A percentile compares a stretch with the other conserved stretches of the same genome.
These are phyloP conservation scores for Lacerta bilineata DNA, from an alignment of 2,797 vertebrate genomes.

Conservation along the genomic window DNA sequence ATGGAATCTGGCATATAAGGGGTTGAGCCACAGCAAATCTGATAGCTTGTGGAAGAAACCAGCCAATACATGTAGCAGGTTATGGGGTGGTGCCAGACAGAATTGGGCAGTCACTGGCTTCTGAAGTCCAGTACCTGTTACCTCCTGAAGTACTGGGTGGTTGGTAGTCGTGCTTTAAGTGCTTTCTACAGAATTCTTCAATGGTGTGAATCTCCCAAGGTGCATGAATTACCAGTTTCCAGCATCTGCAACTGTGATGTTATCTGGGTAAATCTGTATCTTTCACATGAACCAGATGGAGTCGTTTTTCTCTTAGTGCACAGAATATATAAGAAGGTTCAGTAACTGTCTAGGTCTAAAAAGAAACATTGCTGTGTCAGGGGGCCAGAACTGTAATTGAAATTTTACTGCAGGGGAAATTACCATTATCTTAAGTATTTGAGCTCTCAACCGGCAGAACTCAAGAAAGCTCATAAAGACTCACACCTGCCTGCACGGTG, in stretches of 20 bases:
- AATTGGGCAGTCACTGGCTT: background rate
- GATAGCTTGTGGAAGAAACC: background rate
- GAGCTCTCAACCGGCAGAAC: slow-evolving; percentile 47
- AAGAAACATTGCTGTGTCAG: background rate
- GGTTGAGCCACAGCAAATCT: background rate
- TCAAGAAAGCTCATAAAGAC: slow-evolving; percentile 47
- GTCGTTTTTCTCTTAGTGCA: background rate
- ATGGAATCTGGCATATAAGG: background rate
- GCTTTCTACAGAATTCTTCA: background rate
- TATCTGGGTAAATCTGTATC: background rate
- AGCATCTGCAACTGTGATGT: background rate
- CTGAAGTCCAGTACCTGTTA: too few relatives aligned
- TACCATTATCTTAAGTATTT: background rate
- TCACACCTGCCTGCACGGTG: slow-evolving; percentile 60
- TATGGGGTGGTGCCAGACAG: background rate
- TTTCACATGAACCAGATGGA: background rate
- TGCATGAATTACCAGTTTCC: background rate
- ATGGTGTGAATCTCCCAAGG: background rate
- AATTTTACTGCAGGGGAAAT: slow-evolving; percentile 48
- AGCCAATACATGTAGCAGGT: background rate
- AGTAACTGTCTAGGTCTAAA: background rate
- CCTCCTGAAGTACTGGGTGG: too few relatives aligned
- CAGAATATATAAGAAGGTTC: background rate
- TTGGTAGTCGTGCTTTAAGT: background rate
- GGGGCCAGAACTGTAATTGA: background rate